These are phyloP conservation scores for Parotia lawesii DNA, from an alignment of 2,113 vertebrate species.

Conservation along the genomic window DNA sequence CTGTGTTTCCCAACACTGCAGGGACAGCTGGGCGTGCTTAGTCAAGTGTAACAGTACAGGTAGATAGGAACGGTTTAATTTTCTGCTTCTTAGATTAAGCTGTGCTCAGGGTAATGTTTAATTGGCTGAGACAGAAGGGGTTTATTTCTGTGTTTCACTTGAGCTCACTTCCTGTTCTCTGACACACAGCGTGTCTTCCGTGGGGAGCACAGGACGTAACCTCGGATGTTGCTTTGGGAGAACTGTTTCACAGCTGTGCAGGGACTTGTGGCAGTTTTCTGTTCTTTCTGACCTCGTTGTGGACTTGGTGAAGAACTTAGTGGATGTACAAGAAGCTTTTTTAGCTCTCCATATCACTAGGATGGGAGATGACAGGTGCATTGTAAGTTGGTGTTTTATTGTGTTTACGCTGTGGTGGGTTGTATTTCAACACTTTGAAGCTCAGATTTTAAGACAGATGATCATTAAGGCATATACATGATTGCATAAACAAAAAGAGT, in stretches of 20 bases:
- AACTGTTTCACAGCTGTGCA: fast-evolving
- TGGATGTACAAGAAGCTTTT: background rate
- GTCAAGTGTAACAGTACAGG: background rate
- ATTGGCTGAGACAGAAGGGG: background rate
- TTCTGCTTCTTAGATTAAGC: background rate
- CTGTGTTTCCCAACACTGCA: fast-evolving
- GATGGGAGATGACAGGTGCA: background rate
- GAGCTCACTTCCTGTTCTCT: background rate
- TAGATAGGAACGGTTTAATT: background rate
- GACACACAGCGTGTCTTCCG: fast-evolving
- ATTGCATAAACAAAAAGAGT: background rate
- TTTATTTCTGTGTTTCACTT: background rate
- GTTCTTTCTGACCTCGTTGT: background rate
- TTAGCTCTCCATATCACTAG: background rate
- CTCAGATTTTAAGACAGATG: background rate
- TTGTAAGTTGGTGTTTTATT: background rate
- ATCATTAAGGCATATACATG: background rate
- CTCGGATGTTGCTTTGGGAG: background rate
- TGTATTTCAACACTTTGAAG: background rate
- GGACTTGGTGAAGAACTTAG: background rate
- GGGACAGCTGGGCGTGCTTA: background rate
- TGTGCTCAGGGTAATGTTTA: background rate
- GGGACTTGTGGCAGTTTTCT: background rate
- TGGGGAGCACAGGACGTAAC: background rate
- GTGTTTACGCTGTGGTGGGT: background rate